Percentiles rank a stretch among this genome's conserved stretches.
Conservation (phyloP, 2,888 invertebrate genomes). For the Sminthurides aquaticus region DNA sequence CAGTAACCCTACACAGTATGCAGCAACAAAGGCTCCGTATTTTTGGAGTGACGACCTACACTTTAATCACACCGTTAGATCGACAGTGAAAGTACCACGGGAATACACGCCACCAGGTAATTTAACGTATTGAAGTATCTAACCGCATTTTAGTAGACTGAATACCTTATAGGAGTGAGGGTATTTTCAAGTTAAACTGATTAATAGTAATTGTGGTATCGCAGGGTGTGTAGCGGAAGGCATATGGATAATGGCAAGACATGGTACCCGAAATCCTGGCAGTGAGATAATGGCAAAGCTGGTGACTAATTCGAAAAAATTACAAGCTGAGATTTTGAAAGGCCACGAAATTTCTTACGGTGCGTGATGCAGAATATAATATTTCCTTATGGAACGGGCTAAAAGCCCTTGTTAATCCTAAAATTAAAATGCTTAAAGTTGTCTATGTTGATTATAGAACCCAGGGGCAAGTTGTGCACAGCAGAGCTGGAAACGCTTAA, state of each 20-base stretch:
- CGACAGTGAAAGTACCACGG: no score
- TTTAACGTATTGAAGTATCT: no score
- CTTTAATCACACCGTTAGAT: not conserved
- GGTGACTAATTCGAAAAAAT: slow-evolving; percentile 13
- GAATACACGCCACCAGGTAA: not conserved
- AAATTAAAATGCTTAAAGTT: not conserved
- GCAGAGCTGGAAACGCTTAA: slow-evolving; percentile 51
- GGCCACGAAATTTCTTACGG: slow-evolving; percentile 13
- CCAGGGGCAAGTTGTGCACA: slow-evolving; percentile 35
- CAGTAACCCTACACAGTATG: not conserved
- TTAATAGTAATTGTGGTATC: no score
- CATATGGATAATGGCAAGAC: slow-evolving; percentile 35
- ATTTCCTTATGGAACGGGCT: not conserved
- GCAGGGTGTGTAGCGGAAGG: slow-evolving; percentile 30
- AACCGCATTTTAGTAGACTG: no score
- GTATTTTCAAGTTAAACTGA: no score
- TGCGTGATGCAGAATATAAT: not conserved
- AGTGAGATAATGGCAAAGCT: slow-evolving; percentile 26
- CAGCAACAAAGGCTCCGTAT: not conserved
- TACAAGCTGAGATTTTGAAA: slow-evolving; percentile 28
- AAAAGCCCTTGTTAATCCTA: not conserved
- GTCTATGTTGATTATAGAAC: no score
- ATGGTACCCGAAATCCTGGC: slow-evolving; percentile 37
- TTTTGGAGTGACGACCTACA: not conserved
- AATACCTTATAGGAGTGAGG: no score